A percentile compares a stretch with the other conserved stretches of the same genome.
phyloP scores from a whole-genome alignment of 2,113 vertebrate genomes.

The Ia io region DNA sequence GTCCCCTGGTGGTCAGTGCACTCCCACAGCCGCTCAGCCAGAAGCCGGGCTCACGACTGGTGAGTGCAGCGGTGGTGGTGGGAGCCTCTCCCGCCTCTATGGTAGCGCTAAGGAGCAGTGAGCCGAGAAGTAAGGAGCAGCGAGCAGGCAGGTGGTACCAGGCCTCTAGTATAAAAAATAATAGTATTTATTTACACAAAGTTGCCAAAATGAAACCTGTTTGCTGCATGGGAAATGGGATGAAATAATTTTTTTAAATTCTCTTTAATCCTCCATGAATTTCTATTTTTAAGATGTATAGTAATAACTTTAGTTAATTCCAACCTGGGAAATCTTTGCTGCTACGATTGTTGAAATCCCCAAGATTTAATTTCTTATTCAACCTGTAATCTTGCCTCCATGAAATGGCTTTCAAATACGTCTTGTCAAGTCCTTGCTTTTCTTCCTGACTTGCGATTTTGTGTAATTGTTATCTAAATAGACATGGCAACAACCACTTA shows the following conservation, averaged over 20 bases:
- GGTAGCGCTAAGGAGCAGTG: no score
- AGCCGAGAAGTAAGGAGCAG: no score
- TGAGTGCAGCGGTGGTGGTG: no score
- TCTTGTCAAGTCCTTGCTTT: not conserved
- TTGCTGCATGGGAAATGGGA: not conserved
- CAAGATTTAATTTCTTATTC: not conserved
- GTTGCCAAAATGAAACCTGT: not conserved
- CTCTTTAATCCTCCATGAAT: not conserved
- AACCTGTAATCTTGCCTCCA: not conserved
- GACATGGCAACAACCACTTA: not conserved
- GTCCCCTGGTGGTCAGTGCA: no score
- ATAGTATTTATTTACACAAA: not conserved
- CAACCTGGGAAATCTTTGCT: not conserved
- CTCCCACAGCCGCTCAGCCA: no score
- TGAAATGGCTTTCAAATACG: not conserved
- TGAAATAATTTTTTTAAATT: not conserved
- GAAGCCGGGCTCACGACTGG: no score
- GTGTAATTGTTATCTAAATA: not conserved
- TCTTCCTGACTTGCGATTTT: not conserved
- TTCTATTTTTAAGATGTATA: not conserved
- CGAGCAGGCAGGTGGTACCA: no score
- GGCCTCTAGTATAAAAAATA: not conserved
- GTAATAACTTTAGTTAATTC: not conserved
- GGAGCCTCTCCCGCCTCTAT: no score
- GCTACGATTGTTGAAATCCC: not conserved